Evolutionary conservation across 2,797 vertebrate species (phyloP).

Genomic region (Cheracebus regulus): DNA sequence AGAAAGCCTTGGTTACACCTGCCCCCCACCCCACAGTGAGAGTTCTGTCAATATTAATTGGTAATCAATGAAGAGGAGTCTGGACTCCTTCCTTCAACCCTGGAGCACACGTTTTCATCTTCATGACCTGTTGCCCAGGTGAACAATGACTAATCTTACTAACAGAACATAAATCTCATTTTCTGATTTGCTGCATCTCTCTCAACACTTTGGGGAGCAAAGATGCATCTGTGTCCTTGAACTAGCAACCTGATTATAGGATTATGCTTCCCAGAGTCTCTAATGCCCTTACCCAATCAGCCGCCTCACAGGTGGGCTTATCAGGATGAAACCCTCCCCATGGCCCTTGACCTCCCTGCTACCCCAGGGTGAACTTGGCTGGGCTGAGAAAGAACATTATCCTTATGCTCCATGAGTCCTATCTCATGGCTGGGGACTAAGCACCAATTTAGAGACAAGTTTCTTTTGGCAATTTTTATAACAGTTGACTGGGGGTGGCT

Average conservation of each 20-base stretch:
- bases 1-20: no score
- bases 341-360: no score
- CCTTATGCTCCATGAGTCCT: neutral
- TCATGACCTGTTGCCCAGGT: no score
- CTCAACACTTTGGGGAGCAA: neutral
- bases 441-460: neutral
- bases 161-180: neutral
- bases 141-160: neutral
- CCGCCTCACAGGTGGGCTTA: neutral
- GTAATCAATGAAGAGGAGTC: rapidly evolving
- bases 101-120: neutral
- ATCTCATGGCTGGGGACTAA: neutral
- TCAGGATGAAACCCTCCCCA: rapidly evolving
- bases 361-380: neutral
- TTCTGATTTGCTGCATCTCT: neutral
- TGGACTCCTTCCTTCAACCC: neutral
- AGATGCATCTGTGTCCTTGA: neutral
- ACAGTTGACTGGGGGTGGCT: neutral
- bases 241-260: neutral
- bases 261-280: neutral
- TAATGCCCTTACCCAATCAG: rapidly evolving
- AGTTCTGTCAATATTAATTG: rapidly evolving
- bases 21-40: rapidly evolving
- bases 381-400: rapidly evolving
- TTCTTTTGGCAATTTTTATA: neutral